These are phyloP conservation scores for Baccha elongata DNA, from an alignment of 2,888 invertebrate species.

Conservation along the genomic window DNA sequence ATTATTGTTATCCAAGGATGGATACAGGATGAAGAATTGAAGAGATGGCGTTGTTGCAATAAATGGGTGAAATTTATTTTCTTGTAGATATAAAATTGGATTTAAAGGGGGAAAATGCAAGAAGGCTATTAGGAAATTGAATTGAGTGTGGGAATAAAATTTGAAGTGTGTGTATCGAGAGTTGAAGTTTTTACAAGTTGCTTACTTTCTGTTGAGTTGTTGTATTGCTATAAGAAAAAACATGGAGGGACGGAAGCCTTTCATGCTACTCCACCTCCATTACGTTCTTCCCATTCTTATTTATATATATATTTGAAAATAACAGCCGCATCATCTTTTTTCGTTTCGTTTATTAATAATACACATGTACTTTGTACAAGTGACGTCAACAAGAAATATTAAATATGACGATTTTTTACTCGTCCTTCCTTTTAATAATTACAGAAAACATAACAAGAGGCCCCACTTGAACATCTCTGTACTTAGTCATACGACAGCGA, in stretches of 20 bases:
- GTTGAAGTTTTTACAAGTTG: background rate
- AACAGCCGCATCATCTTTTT: too few relatives aligned
- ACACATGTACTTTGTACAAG: too few relatives aligned
- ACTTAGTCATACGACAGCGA: too few relatives aligned
- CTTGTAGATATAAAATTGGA: background rate
- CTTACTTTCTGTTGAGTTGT: background rate
- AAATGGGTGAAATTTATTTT: constrained; percentile 60
- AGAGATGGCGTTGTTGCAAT: constrained; percentile 38
- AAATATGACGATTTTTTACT: too few relatives aligned
- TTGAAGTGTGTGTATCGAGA: constrained; percentile 7
- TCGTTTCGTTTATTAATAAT: too few relatives aligned
- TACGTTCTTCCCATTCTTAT: too few relatives aligned
- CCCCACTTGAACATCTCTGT: too few relatives aligned
- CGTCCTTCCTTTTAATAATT: too few relatives aligned
- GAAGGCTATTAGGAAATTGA: constrained; percentile 46
- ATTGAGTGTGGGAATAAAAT: constrained; percentile 34
- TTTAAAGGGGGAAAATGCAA: background rate
- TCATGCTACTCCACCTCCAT: too few relatives aligned
- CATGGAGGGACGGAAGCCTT: background rate
- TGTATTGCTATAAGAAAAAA: background rate
- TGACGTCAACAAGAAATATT: too few relatives aligned
- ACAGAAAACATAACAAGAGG: too few relatives aligned
- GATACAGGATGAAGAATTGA: constrained; percentile 15
- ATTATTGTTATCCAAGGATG: constrained; percentile 59
- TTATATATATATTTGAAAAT: too few relatives aligned